Evolutionary conservation across 2,797 vertebrate species (phyloP).

Genomic region (Antennarius maculatus): DNA sequence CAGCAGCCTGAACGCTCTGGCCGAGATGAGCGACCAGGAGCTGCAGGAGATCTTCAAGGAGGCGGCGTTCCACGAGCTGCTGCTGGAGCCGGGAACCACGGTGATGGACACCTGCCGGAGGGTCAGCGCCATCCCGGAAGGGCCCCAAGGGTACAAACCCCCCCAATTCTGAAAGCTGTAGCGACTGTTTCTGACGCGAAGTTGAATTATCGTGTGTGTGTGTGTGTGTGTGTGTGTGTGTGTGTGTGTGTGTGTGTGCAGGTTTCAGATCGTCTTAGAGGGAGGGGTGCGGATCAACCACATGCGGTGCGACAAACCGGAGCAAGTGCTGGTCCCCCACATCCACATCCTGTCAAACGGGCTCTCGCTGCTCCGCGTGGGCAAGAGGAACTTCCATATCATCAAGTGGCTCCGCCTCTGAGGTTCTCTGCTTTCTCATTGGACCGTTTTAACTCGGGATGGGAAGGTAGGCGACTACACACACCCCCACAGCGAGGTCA

Average conservation of each 20-base stretch:
- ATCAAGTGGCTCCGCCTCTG: constrained; percentile 93
- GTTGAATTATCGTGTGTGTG: constrained; percentile 7
- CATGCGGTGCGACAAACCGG: constrained; percentile 82
- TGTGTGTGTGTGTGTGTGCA: constrained; percentile 61
- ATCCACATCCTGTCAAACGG: constrained; percentile 93
- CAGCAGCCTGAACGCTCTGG: constrained; percentile 86
- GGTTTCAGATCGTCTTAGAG: constrained; percentile 88
- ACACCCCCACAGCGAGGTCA: not conserved
- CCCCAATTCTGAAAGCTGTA: not conserved
- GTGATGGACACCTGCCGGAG: constrained; percentile 89
- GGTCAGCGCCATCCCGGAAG: constrained; percentile 88
- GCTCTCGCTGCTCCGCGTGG: constrained; percentile 89
- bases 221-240: constrained; percentile 19
- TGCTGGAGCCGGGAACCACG: constrained; percentile 90
- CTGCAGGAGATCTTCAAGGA: constrained; percentile 92
- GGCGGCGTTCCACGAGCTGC: constrained; percentile 89
- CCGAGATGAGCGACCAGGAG: constrained; percentile 92
- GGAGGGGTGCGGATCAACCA: constrained; percentile 96
- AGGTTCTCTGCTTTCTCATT: constrained; percentile 35
- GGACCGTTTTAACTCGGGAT: constrained; percentile 19
- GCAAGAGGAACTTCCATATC: constrained; percentile 93
- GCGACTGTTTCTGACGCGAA: not conserved
- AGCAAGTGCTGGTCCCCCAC: constrained; percentile 88
- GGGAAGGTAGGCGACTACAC: constrained; percentile 57
- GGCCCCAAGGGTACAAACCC: constrained; percentile 86